A percentile compares a stretch with the other conserved stretches of the same genome.
phyloP scores from a whole-genome alignment of 2,797 vertebrate species.

The Vespertilio murinus region DNA sequence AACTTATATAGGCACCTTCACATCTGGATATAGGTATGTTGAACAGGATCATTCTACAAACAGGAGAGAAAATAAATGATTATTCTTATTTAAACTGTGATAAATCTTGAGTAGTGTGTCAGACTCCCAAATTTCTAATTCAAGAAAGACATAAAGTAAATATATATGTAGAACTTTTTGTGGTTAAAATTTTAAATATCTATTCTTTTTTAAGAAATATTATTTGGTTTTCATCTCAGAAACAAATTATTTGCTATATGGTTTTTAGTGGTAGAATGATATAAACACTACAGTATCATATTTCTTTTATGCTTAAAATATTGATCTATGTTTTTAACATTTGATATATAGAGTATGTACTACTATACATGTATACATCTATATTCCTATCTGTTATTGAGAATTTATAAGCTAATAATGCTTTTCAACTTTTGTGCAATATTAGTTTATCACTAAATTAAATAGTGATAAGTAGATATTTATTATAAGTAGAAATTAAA shows the following conservation, averaged over 20 bases:
- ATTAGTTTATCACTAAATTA: not conserved
- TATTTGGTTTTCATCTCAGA: not conserved
- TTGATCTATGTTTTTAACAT: not conserved
- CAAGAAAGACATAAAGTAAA: not conserved
- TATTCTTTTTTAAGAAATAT: not conserved
- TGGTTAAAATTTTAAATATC: not conserved
- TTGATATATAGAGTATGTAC: not conserved
- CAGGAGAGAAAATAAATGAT: not conserved
- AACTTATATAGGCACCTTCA: not conserved
- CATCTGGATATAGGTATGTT: not conserved
- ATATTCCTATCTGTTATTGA: not conserved
- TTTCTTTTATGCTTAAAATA: constrained; percentile 1
- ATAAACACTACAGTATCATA: not conserved
- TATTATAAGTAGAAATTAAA: not conserved
- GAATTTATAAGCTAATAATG: not conserved
- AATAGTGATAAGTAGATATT: not conserved
- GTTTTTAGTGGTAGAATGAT: not conserved
- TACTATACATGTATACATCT: not conserved
- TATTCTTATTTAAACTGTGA: not conserved
- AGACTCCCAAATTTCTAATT: not conserved
- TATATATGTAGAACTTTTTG: not conserved
- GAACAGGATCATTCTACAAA: not conserved
- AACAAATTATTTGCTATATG: not conserved
- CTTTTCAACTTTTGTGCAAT: not conserved
- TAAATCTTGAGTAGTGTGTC: not conserved